These are phyloP conservation scores for Zosterops japonicus DNA, from an alignment of 2,113 vertebrate species.

Conservation along the genomic window DNA sequence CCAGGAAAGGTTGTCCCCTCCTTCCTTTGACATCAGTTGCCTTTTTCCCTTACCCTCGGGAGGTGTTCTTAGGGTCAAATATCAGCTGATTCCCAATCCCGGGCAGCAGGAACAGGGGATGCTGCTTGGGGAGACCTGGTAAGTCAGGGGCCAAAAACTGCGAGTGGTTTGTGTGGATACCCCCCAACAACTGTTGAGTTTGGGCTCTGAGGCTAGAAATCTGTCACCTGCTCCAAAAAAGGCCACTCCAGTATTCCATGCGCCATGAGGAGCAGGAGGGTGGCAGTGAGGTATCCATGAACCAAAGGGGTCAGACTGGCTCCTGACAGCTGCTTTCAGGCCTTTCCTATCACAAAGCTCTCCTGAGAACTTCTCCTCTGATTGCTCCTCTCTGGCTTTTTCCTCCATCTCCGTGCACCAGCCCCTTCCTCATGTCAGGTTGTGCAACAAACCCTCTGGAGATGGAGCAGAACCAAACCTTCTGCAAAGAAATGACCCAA, in stretches of 20 bases:
- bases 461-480: neutral
- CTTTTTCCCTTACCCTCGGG: neutral
- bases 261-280: neutral
- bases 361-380: neutral
- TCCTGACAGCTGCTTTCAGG: neutral
- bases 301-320: neutral
- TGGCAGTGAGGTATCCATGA: neutral
- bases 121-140: neutral
- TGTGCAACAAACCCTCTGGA: neutral
- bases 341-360: neutral
- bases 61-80: neutral
- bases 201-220: neutral
- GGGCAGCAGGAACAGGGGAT: fast-evolving
- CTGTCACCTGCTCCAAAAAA: neutral
- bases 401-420: neutral
- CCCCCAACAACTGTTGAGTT: neutral
- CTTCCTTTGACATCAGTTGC: neutral
- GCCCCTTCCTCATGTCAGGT: neutral
- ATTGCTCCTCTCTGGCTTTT: neutral
- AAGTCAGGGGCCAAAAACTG: neutral
- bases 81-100: neutral
- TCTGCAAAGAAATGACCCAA: constrained; percentile 10
- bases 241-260: neutral
- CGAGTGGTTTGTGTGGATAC: neutral
- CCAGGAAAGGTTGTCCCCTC: neutral